These are phyloP conservation scores for Sebastes itinus DNA, from an alignment of 2,797 vertebrate genomes.

Conservation along the genomic window DNA sequence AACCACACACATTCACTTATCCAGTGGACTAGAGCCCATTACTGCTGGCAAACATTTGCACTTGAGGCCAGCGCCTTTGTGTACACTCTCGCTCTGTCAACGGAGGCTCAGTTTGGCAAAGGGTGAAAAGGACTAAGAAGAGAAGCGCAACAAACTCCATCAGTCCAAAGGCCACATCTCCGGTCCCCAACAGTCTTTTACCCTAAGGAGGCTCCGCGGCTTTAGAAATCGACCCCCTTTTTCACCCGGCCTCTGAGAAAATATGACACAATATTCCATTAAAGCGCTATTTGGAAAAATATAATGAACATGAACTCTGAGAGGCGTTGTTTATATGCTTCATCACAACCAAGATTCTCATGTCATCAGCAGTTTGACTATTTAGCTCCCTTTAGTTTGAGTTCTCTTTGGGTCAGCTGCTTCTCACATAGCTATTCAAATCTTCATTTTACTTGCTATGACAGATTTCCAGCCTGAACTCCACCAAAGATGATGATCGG, in stretches of 20 bases:
- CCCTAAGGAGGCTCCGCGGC: conserved; percentile 10
- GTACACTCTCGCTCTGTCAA: conserved; percentile 60
- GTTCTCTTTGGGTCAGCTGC: conserved; percentile 3
- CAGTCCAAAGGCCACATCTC: conserved; percentile 61
- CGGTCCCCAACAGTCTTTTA: conserved; percentile 20
- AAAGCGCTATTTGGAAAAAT: not conserved
- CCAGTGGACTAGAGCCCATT: conserved; percentile 54
- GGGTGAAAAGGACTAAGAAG: conserved; percentile 57
- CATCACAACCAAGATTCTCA: not conserved
- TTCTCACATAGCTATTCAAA: not conserved
- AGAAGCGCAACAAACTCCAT: conserved; percentile 43
- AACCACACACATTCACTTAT: conserved; percentile 32
- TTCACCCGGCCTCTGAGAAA: not conserved
- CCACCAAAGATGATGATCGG: not conserved
- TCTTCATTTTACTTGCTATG: not conserved
- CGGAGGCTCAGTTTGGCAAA: conserved; percentile 54
- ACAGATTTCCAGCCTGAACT: not conserved
- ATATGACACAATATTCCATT: conserved; percentile 8
- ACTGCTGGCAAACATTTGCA: conserved; percentile 71
- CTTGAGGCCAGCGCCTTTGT: conserved; percentile 54
- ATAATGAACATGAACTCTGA: not conserved
- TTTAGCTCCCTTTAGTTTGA: not conserved
- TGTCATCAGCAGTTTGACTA: not conserved
- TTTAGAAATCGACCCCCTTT: conserved; percentile 14
- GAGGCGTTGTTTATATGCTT: not conserved